phyloP scores from a whole-genome alignment of 2,888 invertebrate genomes.

The Tanypteryx hageni region DNA sequence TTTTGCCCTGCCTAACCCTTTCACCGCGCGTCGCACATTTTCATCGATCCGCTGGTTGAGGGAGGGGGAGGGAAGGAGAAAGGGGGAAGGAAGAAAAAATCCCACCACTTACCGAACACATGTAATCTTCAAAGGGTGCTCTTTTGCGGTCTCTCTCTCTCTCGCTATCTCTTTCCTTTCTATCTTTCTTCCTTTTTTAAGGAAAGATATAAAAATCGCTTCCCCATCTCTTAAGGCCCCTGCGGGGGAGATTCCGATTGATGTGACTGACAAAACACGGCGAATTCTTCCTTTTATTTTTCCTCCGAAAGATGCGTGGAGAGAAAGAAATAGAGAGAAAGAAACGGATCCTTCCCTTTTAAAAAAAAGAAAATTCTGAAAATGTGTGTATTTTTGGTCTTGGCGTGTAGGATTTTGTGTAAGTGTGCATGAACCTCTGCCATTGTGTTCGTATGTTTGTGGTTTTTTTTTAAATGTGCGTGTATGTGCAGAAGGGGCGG shows the following conservation, averaged over 20 bases:
- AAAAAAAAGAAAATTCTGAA: background rate
- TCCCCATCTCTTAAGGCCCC: background rate
- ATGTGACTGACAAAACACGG: conserved; percentile 1
- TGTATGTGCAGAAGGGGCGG: too few species aligned
- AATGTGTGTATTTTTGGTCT: background rate
- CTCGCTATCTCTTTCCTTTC: background rate
- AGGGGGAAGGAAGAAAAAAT: background rate
- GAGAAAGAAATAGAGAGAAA: background rate
- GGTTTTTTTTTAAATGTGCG: too few species aligned
- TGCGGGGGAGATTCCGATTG: background rate
- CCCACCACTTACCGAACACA: background rate
- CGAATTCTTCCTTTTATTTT: background rate
- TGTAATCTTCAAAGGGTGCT: background rate
- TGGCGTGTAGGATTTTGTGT: background rate
- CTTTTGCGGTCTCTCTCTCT: background rate
- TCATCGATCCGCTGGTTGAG: background rate
- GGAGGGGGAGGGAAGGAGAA: background rate
- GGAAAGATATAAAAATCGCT: background rate
- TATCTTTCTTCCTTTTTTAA: background rate
- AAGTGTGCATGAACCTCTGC: background rate
- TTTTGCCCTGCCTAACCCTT: background rate
- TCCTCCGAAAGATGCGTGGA: background rate
- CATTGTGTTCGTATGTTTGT: background rate
- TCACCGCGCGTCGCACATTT: background rate
- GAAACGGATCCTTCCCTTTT: background rate